Evolutionary conservation across 2,113 vertebrate species (phyloP), one percentile per base, ranked within the genome.

Genomic region (Brachyhypopomus occidentalis): DNA sequence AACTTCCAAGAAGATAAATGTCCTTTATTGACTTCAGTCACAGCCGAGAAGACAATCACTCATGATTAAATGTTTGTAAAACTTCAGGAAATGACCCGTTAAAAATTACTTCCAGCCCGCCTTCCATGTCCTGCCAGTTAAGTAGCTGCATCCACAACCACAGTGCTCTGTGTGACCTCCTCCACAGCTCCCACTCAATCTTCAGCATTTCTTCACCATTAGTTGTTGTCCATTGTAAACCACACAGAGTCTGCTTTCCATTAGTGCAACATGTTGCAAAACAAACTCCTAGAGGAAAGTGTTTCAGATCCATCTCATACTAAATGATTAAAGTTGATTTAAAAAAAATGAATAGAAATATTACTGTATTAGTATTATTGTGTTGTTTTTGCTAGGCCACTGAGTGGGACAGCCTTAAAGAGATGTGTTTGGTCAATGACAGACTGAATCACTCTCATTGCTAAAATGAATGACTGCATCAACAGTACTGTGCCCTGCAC

Each of bases 51-150:
- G 60, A 70, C 74, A 62, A 86, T 86, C 80, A 75, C 48, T 82
- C 81, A 85, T 78, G 63, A 77, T 82, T 85, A 83, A 85, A 85
- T 73, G 83, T 79, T 84, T 73, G 48, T 58, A 86, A 79, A 79
- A 75, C 75, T 81, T 77, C 75, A 83, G 69, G 72, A 77, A 85
- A 84, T 80, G 70, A 58, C 16, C 72, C 70, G 45, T 83, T 80
- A 48, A 71, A 82, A 83, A 82, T 78, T 17, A 80, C 77, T 86
- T 80, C 69, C 69, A 80, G 71, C 70, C 58, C 4, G 22, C 56
- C 67, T 79, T 70, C 74, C 58, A 72, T 64, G 66, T 73, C 38
- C 60, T 41, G 45, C 45, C 14, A 8, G 16, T 64, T 30, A 20
- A 77, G 45, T 52, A 14, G 12, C 45, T 27, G 34, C 72, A 38